Evolutionary conservation across 2,888 invertebrate genomes (phyloP), one percentile per base, ranked within the genome.

Genomic region (Dysmachus trigonus): DNA sequence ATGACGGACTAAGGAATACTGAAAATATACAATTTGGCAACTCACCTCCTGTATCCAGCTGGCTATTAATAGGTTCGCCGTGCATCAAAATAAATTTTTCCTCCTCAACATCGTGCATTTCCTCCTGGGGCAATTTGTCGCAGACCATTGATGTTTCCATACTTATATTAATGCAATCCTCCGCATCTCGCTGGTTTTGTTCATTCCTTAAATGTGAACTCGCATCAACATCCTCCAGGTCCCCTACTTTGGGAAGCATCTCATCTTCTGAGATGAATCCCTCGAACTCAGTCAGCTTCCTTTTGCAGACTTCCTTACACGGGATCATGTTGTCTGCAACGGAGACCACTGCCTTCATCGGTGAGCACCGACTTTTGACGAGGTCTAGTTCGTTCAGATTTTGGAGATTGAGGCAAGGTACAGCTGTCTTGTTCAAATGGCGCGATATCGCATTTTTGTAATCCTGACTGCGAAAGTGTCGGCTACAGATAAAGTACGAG

Each of bases 391-490:
- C 84, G 35, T 86, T 86, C 0, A 89, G 85, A n/a, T 87, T 51
- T 5, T 83, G 88, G 0, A 90, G 73, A 88, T 90, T 89, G n/a
- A 90, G 62, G 5, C 87, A 88, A 0, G 90, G 90, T 33, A 89
- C 47, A 5, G 89, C 90, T 0, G 88, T 89, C 77, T 87, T 87
- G 87, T 90, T 90, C 18, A 90, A 86, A 30, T 88, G 83, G 6
- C 89, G 88, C 0, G 90, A 89, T n/a, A 88, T 85, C 0, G 86
- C 8, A 88, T 90, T 88, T 38, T 88, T 89, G 47, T 90, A 90
- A 47, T 90, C 89, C n/a, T 87, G 73, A 4, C 86, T 82, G 0
- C 89, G 88, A 88, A 90, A 90, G 79, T 90, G 90, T 5, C 89
- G 88, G 15, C 89, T 87, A 35, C 90, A 90, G 3, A 90, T 87